Evolutionary conservation across 2,797 vertebrate species (phyloP).

Genomic region (Phrynocephalus forsythii): DNA sequence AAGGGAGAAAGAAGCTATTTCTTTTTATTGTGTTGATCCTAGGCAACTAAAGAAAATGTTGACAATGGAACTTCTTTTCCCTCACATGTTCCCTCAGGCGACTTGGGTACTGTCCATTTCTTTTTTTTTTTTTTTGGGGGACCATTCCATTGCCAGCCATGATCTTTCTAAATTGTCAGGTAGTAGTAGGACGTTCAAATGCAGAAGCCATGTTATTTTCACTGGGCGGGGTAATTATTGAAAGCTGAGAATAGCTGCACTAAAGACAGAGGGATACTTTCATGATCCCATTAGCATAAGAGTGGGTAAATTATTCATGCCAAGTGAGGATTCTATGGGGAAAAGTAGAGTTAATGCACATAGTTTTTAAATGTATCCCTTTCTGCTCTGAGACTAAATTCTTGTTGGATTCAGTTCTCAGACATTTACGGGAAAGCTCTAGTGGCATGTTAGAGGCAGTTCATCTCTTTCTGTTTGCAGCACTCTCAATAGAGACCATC

Average conservation of each 20-base stretch:
- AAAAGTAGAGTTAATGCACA: slow-evolving; percentile 99
- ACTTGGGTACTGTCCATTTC: slow-evolving; percentile 62
- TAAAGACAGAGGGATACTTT: slow-evolving; percentile 95
- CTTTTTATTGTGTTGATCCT: slow-evolving; percentile 47
- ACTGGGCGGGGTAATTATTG: slow-evolving; percentile 92
- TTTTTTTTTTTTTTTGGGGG: slow-evolving; percentile 8
- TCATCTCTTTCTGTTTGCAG: slow-evolving; percentile 83
- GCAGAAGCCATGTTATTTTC: slow-evolving; percentile 85
- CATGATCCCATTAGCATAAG: slow-evolving; percentile 99
- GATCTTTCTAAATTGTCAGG: slow-evolving; percentile 80
- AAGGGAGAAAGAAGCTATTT: slow-evolving; percentile 28
- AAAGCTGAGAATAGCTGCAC: slow-evolving; percentile 95
- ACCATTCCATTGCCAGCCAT: slow-evolving; percentile 73
- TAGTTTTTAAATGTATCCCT: slow-evolving; percentile 99
- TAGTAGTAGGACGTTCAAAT: slow-evolving; percentile 70
- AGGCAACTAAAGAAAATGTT: slow-evolving; percentile 57
- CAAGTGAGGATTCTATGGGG: slow-evolving; percentile 99
- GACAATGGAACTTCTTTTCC: slow-evolving; percentile 47
- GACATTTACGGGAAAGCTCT: slow-evolving; percentile 97
- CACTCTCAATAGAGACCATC: slow-evolving; percentile 90
- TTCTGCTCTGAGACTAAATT: slow-evolving; percentile 94
- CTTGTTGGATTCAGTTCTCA: slow-evolving; percentile 97
- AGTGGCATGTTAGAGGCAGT: slow-evolving; percentile 88
- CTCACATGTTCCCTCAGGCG: slow-evolving; percentile 43
- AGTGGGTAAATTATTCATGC: slow-evolving; percentile 99